Evolutionary conservation across 1,140 invertebrate genomes (phyloP), one percentile per base, ranked within the genome.

Genomic region (Ladona fulva): DNA sequence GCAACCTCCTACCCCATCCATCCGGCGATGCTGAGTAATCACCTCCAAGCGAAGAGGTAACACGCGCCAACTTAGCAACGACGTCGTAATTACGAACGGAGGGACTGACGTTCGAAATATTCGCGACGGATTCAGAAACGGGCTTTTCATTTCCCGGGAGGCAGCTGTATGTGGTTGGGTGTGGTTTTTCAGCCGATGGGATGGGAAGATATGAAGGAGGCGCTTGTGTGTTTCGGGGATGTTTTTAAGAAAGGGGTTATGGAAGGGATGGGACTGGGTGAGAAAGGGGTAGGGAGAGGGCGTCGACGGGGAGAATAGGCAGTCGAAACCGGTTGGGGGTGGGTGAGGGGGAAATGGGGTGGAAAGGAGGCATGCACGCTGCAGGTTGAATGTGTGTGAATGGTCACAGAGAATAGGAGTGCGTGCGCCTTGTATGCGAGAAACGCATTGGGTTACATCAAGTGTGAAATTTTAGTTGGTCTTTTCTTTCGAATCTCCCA

Each of bases 61-160:
- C 52, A 66, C 52, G 52, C 52, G 52, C n/a, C 52, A 66, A 66
- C 52, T 66, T 66, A 66, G n/a, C 52, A 66, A 22, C 52, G 52
- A 66, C 52, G 52, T 22, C 52, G 52, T 66, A 66, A 66, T 66
- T 66, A 66, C 52, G 52, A 66, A 22, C 52, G 3, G 52, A 66
- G 44, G 44, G 44, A 52, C 44, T 52, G 44, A 52, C 44, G 52
- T 66, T 66, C 52, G 52, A 66, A 66, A 66, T 66, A 66, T 66
- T 66, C 52, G n/a, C 52, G n/a, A 66, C 52, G 12, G 44, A 52
- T 52, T 19, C 44, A 10, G 44, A 52, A 52, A 10, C 19, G 52
- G 52, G 52, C 52, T 66, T 66, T 66, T 66, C 52, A 66, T 66
- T 66, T 22, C n/a, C 52, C 52, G 44, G 10, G 44, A 52, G 44